Conservation (phyloP, 2,113 vertebrate species). For the Cardinalis cardinalis region DNA sequence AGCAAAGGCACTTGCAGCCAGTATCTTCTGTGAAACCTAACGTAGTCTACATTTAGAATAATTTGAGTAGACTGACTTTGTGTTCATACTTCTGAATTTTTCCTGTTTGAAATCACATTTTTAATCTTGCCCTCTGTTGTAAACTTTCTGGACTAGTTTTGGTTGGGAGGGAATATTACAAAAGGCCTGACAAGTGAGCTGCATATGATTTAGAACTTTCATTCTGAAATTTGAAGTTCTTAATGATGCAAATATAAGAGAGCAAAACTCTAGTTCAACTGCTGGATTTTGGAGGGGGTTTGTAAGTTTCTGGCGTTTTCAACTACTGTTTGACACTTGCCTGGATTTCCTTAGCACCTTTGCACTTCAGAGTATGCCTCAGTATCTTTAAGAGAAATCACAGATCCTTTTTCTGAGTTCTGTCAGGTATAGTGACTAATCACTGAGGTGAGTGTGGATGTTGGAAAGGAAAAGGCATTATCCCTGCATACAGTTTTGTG, state of each 20-base stretch:
- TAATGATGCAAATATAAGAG: not conserved
- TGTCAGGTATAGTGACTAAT: not conserved
- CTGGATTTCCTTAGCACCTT: not conserved
- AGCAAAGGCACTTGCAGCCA: rapidly evolving
- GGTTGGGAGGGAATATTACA: not conserved
- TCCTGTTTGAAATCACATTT: not conserved
- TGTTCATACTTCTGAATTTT: not conserved
- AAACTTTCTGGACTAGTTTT: not conserved
- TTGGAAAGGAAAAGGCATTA: not conserved
- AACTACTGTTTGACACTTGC: not conserved
- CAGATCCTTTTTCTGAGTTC: not conserved
- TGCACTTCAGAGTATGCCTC: not conserved
- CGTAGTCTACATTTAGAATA: not conserved
- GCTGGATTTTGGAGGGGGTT: not conserved
- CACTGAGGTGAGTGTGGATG: not conserved
- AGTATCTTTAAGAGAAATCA: not conserved
- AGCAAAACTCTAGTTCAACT: not conserved
- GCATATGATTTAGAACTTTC: not conserved
- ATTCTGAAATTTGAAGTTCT: not conserved
- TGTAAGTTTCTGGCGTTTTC: not conserved
- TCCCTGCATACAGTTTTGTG: not conserved
- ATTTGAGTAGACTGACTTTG: not conserved
- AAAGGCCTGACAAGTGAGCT: not conserved
- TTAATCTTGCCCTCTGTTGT: not conserved
- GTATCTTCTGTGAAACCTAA: not conserved